Evolutionary conservation across 2,888 invertebrate genomes (phyloP).

Genomic region (Troides oblongomaculatus): DNA sequence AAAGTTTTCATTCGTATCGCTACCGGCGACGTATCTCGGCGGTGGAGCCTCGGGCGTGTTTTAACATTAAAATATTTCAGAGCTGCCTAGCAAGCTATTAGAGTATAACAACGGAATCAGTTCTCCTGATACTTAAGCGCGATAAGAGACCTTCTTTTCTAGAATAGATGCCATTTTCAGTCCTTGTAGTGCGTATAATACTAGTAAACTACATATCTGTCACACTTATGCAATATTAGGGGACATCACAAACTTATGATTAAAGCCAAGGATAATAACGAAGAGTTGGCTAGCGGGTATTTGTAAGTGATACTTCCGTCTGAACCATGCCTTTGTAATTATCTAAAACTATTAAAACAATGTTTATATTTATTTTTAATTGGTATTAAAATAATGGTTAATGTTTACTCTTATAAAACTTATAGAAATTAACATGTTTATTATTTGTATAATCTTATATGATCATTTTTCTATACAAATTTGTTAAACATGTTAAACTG

Average conservation of each 20-base stretch:
- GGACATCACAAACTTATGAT: slow-evolving; percentile 12
- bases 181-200: slow-evolving; percentile 13
- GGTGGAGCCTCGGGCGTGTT: slow-evolving; percentile 19
- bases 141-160: slow-evolving; percentile 19
- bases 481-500: no score
- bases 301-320: not conserved
- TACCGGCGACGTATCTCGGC: slow-evolving; percentile 14
- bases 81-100: slow-evolving; percentile 29
- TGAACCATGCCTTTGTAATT: not conserved
- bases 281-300: slow-evolving; percentile 8
- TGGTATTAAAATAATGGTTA: no score
- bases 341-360: no score
- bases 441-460: no score
- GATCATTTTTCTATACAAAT: no score
- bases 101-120: slow-evolving; percentile 18
- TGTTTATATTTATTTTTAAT: no score
- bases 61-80: slow-evolving; percentile 38
- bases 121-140: slow-evolving; percentile 15
- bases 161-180: slow-evolving; percentile 5
- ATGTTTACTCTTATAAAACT: no score
- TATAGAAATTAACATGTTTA: no score
- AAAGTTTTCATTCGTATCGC: slow-evolving; percentile 37
- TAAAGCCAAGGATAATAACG: slow-evolving; percentile 18
- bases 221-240: slow-evolving; percentile 19
- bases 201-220: slow-evolving; percentile 11